A percentile compares a stretch with the other conserved stretches of the same genome.
Conservation (phyloP, 2,113 vertebrate species). For the Pelvicachromis taeniatus region DNA sequence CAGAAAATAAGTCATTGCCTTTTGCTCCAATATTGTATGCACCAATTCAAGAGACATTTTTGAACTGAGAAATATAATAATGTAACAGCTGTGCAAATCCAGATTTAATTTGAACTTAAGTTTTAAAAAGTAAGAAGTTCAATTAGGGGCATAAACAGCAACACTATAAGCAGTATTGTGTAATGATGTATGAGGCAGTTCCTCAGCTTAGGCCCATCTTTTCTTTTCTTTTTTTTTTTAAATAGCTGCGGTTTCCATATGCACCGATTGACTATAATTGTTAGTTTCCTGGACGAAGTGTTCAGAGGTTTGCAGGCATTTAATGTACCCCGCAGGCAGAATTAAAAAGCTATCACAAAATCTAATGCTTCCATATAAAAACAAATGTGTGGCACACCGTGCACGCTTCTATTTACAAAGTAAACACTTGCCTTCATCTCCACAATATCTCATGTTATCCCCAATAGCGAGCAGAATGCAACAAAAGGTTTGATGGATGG, state of each 20-base stretch:
- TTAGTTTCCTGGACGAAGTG: slow-evolving; percentile 77
- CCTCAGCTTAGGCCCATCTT: slow-evolving; percentile 60
- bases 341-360: slow-evolving; percentile 83
- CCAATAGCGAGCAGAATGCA: slow-evolving; percentile 5
- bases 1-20: neutral
- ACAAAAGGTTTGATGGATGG: slow-evolving; percentile 52
- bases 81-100: neutral
- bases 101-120: neutral
- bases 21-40: neutral
- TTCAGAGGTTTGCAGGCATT: slow-evolving; percentile 73
- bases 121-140: neutral
- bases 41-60: neutral
- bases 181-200: slow-evolving; percentile 49
- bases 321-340: slow-evolving; percentile 74
- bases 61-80: neutral
- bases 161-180: neutral
- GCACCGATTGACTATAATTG: slow-evolving; percentile 79
- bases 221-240: slow-evolving; percentile 62
- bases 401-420: slow-evolving; percentile 56
- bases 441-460: slow-evolving; percentile 61
- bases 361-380: slow-evolving; percentile 71
- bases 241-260: slow-evolving; percentile 70
- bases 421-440: slow-evolving; percentile 65
- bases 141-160: neutral
- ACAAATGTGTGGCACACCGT: slow-evolving; percentile 52